Evolutionary conservation across 2,888 invertebrate genomes (phyloP).

Genomic region (Lordiphosa fenestrarum): DNA sequence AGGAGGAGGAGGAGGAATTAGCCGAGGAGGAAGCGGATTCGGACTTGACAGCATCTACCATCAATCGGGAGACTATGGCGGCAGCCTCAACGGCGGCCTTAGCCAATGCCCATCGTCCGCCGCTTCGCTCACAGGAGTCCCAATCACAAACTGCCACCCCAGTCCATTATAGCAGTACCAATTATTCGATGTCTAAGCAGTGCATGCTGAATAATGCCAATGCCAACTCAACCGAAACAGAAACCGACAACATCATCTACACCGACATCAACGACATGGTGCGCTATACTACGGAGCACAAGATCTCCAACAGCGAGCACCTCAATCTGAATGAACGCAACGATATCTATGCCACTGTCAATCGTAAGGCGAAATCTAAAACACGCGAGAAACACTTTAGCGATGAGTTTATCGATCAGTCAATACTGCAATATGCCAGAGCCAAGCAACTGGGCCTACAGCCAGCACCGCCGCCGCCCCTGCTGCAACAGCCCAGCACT

Average conservation of each 20-base stretch:
- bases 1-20: conserved; percentile 77
- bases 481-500: conserved; percentile 52
- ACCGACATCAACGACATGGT: conserved; percentile 80
- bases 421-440: conserved; percentile 77
- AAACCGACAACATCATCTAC: conserved; percentile 80
- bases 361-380: conserved; percentile 80
- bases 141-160: conserved; percentile 79
- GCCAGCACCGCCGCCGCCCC: conserved; percentile 29
- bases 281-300: conserved; percentile 62
- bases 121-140: conserved; percentile 79
- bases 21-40: conserved; percentile 80
- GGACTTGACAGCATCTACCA: conserved; percentile 82
- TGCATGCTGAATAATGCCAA: conserved; percentile 79
- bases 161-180: conserved; percentile 81
- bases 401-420: conserved; percentile 80
- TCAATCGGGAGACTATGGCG: conserved; percentile 81
- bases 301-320: conserved; percentile 77
- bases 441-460: conserved; percentile 73
- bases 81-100: conserved; percentile 70
- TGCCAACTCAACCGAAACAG: conserved; percentile 79
- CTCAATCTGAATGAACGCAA: conserved; percentile 77
- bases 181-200: conserved; percentile 81
- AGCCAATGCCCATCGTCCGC: conserved; percentile 79
- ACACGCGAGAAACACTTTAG: conserved; percentile 79
- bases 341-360: conserved; percentile 80